Evolutionary conservation across 2,113 vertebrate species (phyloP).

Genomic region (Grallaria varia): DNA sequence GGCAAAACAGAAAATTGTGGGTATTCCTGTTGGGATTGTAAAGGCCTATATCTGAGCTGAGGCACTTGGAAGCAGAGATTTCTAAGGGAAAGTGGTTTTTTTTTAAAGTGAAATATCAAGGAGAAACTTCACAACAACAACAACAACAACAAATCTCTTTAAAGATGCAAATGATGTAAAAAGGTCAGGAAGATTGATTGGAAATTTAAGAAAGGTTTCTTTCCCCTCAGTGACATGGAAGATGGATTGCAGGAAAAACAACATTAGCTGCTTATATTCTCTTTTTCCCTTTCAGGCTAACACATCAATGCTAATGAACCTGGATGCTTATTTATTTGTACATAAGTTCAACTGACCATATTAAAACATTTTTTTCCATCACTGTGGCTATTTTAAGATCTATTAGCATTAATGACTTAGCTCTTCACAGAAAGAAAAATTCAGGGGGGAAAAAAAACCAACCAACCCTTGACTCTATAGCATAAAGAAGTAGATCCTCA

Average conservation of each 20-base stretch:
- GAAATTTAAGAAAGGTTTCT: conserved; percentile 34
- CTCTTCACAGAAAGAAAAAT: neutral
- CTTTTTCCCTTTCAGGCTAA: conserved; percentile 27
- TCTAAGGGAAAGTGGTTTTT: neutral
- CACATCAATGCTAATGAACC: conserved; percentile 38
- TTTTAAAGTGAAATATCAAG: neutral
- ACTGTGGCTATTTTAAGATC: neutral
- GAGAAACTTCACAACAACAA: neutral
- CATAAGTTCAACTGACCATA: neutral
- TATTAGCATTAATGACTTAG: neutral
- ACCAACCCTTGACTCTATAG: neutral
- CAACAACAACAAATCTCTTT: neutral
- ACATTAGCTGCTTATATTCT: conserved; percentile 33
- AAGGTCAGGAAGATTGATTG: conserved; percentile 51
- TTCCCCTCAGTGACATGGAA: conserved; percentile 25
- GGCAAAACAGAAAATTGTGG: neutral
- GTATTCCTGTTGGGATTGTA: accelerated
- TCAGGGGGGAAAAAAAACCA: neutral
- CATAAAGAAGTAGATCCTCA: neutral
- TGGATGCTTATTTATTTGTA: conserved; percentile 10
- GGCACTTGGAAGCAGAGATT: neutral
- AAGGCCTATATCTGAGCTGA: neutral
- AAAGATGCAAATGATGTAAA: conserved; percentile 29
- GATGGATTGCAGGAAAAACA: conserved; percentile 51
- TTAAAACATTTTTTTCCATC: neutral